phyloP scores from a whole-genome alignment of 2,113 vertebrate species.

The Anhinga anhinga region DNA sequence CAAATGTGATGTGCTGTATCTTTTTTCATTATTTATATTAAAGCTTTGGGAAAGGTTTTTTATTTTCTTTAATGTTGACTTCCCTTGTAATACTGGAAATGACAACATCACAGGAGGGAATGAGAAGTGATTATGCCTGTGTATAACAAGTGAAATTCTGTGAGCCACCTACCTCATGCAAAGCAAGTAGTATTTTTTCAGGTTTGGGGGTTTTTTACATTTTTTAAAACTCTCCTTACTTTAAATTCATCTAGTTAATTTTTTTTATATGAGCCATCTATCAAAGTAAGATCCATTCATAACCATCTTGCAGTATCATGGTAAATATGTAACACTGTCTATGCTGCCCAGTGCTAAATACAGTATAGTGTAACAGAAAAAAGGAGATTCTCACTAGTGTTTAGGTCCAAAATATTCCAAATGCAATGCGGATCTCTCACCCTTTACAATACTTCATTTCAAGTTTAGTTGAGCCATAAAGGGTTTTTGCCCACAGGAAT shows the following conservation, averaged over 20 bases:
- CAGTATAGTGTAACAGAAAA: neutral
- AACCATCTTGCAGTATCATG: neutral
- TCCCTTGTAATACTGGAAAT: neutral
- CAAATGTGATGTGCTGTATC: neutral
- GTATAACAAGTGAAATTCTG: neutral
- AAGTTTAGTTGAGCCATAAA: conserved; percentile 32
- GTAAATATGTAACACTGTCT: neutral
- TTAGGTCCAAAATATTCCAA: neutral
- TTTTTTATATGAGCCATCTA: neutral
- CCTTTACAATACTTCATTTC: neutral
- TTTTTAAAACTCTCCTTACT: neutral
- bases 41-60: neutral
- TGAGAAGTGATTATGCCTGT: neutral
- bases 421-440: neutral
- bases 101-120: neutral
- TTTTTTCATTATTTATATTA: neutral
- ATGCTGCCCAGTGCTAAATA: neutral
- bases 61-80: neutral
- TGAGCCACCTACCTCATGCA: neutral
- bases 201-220: rapidly evolving
- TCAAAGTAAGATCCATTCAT: neutral
- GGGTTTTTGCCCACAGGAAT: neutral
- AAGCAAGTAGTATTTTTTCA: neutral
- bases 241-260: neutral
- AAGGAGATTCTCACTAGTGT: neutral